Base-by-base conservation (phyloP, 2,888 invertebrate species). In the Agrotis clavis region DNA sequence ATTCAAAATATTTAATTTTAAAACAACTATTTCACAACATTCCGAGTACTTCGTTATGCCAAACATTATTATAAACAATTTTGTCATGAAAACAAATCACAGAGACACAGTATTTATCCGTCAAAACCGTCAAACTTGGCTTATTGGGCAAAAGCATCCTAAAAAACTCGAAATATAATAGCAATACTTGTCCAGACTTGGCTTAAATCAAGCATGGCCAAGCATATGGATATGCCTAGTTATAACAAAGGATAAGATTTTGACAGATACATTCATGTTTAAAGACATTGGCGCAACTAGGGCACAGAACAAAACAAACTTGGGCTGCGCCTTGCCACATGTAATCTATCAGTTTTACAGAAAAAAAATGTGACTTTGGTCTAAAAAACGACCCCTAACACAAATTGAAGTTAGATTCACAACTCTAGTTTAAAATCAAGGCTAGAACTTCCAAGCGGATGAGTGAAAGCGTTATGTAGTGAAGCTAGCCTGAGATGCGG, bases 1-100 rank as follows among this genome's bases (percentile, higher is more conserved):
- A 84, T 75, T 68, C 74, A 81, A 79, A 81, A 82, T 79, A 84
- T 83, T 77, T 86, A 83, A 82, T 77, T 85, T 74, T 74, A 83
- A 84, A 81, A 85, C 85, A 85, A 84, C 76, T 81, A 83, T 81
- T 82, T 88, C 89, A 88, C 89, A 89, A 89, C 88, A 80, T 86
- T 74, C 75, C 78, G 87, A 87, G 85, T 88, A 84, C 79, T 79
- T 72, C 75, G 79, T 79, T 75, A 73, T 64, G 74, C 61, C 75
- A 79, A 77, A 81, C 60, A 77, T 72, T 77, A 75, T 45, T 45
- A 68, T 65, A 74, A 81, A 82, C 56, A 82, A 73, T 71, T 82
- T 70, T 85, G 81, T 85, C 84, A 85, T 85, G 79, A 79, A 71
- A 82, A 76, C 67, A n/a, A 84, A 83, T 84, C 79, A 84, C 81